Evolutionary conservation across 1,140 invertebrate species (phyloP), one percentile per base, ranked within the genome.

Genomic region (Drosophila sechellia): DNA sequence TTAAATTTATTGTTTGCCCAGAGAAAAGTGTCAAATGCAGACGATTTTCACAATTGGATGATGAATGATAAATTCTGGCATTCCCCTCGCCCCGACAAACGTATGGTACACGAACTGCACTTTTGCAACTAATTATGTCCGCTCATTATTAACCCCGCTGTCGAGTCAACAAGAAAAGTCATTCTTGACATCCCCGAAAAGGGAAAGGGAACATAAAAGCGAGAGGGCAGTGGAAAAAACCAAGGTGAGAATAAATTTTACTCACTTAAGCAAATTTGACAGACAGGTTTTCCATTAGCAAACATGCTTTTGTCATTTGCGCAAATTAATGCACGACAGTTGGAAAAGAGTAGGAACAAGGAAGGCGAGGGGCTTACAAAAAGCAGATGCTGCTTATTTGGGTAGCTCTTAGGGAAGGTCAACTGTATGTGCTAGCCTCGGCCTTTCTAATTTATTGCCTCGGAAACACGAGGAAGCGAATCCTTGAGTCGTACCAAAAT

Each of bases 281-380:
- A 77, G 81, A 86, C 78, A 86, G 70, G 59, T 76, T 87, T 87
- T 81, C 75, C 81, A 87, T 87, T 87, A 76, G 84, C 79, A 77
- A 86, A 86, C 83, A 86, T 87, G 83, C 81, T 86, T 86, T 86
- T 86, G 81, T 86, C 81, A 86, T 86, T 86, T 86, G 74, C 65
- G 60, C 71, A 86, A 87, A 87, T 86, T 83, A 89, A 86, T 87
- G 83, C 79, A 55, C 46, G 65, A 69, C 70, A 68, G 69, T 27
- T 57, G 56, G 25, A 10, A 20, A 35, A 39, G 35, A 10, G 13
- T 31, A 40, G 55, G 34, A 12, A 12, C 37, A 3, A 12, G 37
- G 43, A 15, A 34, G 27, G 4, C 13, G 12, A 31, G 48, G 17
- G 13, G 20, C 0, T 12, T 66, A 70, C 37, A 64, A 42, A 43